phyloP scores from a whole-genome alignment of 2,888 invertebrate species.

The Ornithoptera alexandrae region DNA sequence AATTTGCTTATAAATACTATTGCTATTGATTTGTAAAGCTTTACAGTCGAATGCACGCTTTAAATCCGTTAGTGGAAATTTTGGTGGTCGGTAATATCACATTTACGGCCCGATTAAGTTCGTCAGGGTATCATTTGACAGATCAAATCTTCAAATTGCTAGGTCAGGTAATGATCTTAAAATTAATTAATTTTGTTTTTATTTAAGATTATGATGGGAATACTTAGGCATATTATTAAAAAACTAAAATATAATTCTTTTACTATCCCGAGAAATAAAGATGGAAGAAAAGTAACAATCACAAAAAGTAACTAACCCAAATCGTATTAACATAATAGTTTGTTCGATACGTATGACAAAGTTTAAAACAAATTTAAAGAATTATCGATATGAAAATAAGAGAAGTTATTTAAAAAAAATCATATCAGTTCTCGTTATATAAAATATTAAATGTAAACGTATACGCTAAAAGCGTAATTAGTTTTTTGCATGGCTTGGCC shows the following conservation, averaged over 20 bases:
- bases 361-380: not conserved
- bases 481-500: slow-evolving; percentile 15
- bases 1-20: slow-evolving; percentile 13
- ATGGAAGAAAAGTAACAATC: too few relatives aligned
- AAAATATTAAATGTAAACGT: slow-evolving; percentile 9
- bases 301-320: too few relatives aligned
- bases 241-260: too few relatives aligned
- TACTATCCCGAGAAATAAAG: too few relatives aligned
- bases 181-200: not conserved
- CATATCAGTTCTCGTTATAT: not conserved
- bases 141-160: not conserved
- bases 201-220: not conserved
- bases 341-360: not conserved
- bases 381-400: not conserved
- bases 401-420: not conserved
- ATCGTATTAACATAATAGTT: too few relatives aligned
- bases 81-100: not conserved
- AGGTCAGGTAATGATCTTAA: not conserved
- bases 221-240: too few relatives aligned
- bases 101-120: not conserved
- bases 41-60: not conserved
- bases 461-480: slow-evolving; percentile 15
- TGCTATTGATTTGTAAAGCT: slow-evolving; percentile 6
- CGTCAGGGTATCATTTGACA: not conserved
- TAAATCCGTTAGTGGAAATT: not conserved